phyloP scores from a whole-genome alignment of 1,140 invertebrate species.

The Drosophila repletoides region DNA sequence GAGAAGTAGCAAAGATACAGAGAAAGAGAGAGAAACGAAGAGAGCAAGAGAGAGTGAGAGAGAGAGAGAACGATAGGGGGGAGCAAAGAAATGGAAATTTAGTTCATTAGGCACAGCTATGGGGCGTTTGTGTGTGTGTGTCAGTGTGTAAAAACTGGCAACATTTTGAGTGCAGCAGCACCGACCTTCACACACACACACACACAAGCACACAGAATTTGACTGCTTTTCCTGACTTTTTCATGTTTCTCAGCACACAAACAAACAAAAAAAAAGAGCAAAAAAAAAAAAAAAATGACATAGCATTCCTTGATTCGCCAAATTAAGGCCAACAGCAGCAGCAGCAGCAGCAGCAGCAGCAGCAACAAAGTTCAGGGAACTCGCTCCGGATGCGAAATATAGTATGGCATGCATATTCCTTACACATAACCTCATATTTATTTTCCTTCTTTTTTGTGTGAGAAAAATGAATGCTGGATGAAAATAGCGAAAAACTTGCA shows the following conservation, averaged over 20 bases:
- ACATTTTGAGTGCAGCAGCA: conserved; percentile 38
- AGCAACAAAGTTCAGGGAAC: conserved; percentile 28
- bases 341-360: neutral
- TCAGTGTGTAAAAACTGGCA: conserved; percentile 30
- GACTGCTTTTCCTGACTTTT: neutral
- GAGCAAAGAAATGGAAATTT: conserved; percentile 58
- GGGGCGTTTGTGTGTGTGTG: conserved; percentile 14
- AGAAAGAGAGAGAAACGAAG: neutral
- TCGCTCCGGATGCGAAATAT: neutral
- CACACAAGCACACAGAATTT: conserved; percentile 5
- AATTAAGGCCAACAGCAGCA: conserved; percentile 52
- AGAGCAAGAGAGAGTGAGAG: neutral
- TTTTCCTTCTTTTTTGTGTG: too few relatives aligned
- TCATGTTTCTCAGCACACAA: neutral
- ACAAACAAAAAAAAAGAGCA: neutral
- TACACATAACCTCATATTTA: too few relatives aligned
- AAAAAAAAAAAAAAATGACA: conserved; percentile 9
- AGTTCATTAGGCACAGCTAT: conserved; percentile 62
- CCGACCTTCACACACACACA: conserved; percentile 41
- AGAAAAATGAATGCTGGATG: neutral
- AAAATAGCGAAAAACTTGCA: too few relatives aligned
- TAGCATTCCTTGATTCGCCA: conserved; percentile 52
- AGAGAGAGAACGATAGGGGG: neutral
- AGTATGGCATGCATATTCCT: too few relatives aligned
- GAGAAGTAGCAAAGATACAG: neutral